Evolutionary conservation across 2,888 invertebrate genomes (phyloP), one percentile per base, ranked within the genome.

Genomic region (Nematopogon swammerdamellus): DNA sequence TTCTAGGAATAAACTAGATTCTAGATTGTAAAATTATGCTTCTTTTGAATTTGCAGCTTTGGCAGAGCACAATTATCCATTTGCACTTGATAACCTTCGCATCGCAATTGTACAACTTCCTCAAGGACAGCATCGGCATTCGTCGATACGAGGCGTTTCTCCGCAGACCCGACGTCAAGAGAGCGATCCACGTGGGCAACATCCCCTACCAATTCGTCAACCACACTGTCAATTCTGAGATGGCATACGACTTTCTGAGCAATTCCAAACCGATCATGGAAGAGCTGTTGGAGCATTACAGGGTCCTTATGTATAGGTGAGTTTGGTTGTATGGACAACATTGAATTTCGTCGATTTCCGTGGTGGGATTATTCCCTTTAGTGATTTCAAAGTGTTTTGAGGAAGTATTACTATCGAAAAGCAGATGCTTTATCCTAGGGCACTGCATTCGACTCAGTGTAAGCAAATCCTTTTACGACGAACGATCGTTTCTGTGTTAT

Each of bases 161-260:
- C 25, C 82, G 83, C 48, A 65, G 62, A 10, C 62, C 65, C 2
- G 75, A 80, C 18, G 72, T 87, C 0, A 73, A 85, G 18, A 70
- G 76, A 10, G 84, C 86, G 0, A 82, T 92, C 47, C 91, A 92
- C 59, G 90, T 91, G 0, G 91, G 91, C 1, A 82, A 84, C 56
- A 69, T 80, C n/a, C 66, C 80, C 0, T 88, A 84, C 59, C 63
- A 77, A 55, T 63, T 69, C 1, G 72, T 69, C 60, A 70, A 76
- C 52, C 66, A 67, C 47, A 47, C 58, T 10, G 90, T 90, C 0
- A 87, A 89, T 62, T 56, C 69, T 19, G 79, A 84, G 55, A 65
- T 92, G 18, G 65, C 80, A 42, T 65, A 70, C 4, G 92, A 92
- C 62, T 79, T 89, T 47, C 80, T 90, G 74, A 81, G 84, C 54